Percentiles rank a stretch among this genome's conserved stretches.
phyloP scores from a whole-genome alignment of 2,797 vertebrate species.

The Pteronotus mesoamericanus region DNA sequence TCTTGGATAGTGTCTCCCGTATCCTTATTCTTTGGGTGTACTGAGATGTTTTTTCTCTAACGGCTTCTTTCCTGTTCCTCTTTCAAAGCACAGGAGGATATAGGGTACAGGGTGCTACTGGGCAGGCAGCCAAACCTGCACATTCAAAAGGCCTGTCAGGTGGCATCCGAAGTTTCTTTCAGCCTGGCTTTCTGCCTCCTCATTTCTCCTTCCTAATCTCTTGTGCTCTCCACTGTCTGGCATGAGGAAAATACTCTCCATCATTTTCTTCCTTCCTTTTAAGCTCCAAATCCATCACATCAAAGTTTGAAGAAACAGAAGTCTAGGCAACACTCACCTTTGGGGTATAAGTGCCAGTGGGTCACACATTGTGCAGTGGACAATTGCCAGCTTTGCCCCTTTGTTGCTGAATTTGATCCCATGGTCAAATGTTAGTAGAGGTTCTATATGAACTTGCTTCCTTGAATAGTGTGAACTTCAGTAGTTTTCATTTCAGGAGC shows the following conservation, averaged over 20 bases:
- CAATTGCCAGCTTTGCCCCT: background rate
- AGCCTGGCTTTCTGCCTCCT: slow-evolving; percentile 7
- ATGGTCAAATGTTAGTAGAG: background rate
- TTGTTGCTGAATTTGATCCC: background rate
- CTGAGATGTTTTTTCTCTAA: background rate
- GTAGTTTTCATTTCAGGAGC: background rate
- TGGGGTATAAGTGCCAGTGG: background rate
- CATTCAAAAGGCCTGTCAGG: slow-evolving; percentile 63
- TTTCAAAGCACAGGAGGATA: background rate
- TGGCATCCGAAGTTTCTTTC: slow-evolving; percentile 52
- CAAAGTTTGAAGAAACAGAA: background rate
- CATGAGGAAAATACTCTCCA: background rate
- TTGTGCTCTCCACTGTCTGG: background rate
- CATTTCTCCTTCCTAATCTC: slow-evolving; percentile 1
- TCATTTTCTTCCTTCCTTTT: background rate
- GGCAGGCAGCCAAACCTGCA: slow-evolving; percentile 48
- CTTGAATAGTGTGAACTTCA: background rate
- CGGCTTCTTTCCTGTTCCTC: background rate
- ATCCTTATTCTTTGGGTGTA: background rate
- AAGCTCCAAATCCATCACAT: background rate
- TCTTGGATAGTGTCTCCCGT: background rate
- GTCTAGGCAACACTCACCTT: background rate
- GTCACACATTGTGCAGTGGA: accelerated
- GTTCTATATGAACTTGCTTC: background rate
- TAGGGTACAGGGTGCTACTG: background rate